Evolutionary conservation across 2,113 vertebrate species (phyloP).

Genomic region (Petrocephalus microphthalmus): DNA sequence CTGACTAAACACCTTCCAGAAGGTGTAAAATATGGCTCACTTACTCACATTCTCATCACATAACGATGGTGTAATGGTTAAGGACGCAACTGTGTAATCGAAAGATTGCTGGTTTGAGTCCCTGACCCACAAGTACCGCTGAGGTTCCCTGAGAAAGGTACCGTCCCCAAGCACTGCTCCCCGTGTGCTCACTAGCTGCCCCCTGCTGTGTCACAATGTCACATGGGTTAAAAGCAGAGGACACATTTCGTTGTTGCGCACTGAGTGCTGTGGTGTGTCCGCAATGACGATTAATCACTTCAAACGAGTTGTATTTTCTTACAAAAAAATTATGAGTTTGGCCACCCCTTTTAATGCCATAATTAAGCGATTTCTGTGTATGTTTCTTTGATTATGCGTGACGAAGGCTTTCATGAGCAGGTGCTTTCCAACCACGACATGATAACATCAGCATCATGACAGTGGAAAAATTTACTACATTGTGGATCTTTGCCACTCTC

Average conservation of each 20-base stretch:
- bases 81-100: no score
- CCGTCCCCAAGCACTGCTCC: no score
- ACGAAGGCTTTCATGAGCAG: not conserved
- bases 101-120: no score
- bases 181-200: no score
- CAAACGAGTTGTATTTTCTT: not conserved
- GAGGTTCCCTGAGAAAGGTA: no score
- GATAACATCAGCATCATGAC: not conserved
- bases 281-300: no score
- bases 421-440: not conserved
- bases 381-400: not conserved
- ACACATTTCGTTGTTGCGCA: no score
- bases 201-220: no score
- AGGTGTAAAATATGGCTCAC: not conserved
- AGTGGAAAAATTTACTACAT: not conserved
- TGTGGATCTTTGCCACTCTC: not conserved
- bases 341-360: not conserved
- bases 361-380: not conserved
- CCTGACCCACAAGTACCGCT: no score
- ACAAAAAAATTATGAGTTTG: not conserved
- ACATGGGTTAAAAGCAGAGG: no score
- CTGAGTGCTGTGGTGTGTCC: no score
- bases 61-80: no score
- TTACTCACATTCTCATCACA: not conserved
- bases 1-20: not conserved